Percentiles rank a stretch among this genome's conserved stretches.
Conservation (phyloP, 2,797 vertebrate genomes). For the Pangasius krempfi region DNA sequence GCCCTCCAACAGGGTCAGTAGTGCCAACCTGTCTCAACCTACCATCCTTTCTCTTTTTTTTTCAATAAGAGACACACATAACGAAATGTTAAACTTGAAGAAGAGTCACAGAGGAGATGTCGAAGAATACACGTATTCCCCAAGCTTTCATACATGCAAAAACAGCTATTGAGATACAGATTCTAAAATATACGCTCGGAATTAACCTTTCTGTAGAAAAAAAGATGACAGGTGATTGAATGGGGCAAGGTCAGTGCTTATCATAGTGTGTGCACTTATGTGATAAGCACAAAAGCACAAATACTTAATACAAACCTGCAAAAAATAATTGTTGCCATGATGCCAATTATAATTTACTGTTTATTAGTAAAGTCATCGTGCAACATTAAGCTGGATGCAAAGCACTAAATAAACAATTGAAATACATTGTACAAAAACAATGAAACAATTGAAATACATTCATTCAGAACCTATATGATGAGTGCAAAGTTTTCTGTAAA, state of each 20-base stretch:
- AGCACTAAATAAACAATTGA: neutral
- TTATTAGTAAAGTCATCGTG: neutral
- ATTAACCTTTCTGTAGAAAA: neutral
- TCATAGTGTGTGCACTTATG: neutral
- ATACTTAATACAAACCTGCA: neutral
- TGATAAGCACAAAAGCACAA: neutral
- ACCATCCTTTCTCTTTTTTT: neutral
- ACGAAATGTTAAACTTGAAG: slow-evolving; percentile 4
- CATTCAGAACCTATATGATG: neutral
- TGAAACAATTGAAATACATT: neutral
- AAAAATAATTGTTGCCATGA: neutral
- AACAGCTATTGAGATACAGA: neutral
- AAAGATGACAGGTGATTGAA: neutral
- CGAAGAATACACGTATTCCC: neutral
- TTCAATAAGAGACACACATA: neutral
- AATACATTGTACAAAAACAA: too few species aligned
- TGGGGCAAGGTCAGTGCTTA: neutral
- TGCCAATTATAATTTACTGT: neutral
- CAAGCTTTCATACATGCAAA: slow-evolving; percentile 1
- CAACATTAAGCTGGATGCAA: neutral
- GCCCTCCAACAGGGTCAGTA: slow-evolving; percentile 26
- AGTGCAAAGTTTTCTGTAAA: neutral
- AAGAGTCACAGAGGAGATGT: neutral
- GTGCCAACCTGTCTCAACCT: slow-evolving; percentile 40
- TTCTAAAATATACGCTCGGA: slow-evolving; percentile 3